Conservation (phyloP, 2,888 invertebrate species). For the Ochropacha duplaris region DNA sequence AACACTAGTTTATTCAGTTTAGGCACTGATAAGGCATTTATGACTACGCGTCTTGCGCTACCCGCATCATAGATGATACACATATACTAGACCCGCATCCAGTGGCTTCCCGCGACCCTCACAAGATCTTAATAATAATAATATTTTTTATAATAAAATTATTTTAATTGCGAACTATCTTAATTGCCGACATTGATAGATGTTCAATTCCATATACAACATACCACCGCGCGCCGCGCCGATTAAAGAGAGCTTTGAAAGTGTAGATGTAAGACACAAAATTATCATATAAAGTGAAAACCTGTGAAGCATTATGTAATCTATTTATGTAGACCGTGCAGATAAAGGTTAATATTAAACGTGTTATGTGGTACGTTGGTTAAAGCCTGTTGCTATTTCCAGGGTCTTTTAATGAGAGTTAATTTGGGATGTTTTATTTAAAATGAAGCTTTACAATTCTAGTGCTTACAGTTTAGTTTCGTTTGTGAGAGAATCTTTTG, state of each 20-base stretch:
- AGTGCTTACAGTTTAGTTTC: background rate
- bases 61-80: too few relatives aligned
- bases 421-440: background rate
- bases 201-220: background rate
- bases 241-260: background rate
- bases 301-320: conserved; percentile 39
- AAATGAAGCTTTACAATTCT: too few relatives aligned
- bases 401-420: background rate
- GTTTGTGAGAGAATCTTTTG: background rate
- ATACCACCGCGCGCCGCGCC: too few relatives aligned
- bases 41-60: too few relatives aligned
- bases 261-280: conserved; percentile 11
- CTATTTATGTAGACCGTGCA: conserved; percentile 26
- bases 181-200: background rate
- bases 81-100: too few relatives aligned
- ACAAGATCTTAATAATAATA: too few relatives aligned
- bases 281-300: conserved; percentile 57
- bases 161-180: too few relatives aligned
- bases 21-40: too few relatives aligned
- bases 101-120: too few relatives aligned
- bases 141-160: too few relatives aligned
- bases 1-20: too few relatives aligned
- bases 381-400: conserved; percentile 6
- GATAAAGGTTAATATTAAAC: conserved; percentile 20
- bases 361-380: conserved; percentile 9